Base-by-base conservation (phyloP, 2,113 vertebrate species). In the Fulica atra region DNA sequence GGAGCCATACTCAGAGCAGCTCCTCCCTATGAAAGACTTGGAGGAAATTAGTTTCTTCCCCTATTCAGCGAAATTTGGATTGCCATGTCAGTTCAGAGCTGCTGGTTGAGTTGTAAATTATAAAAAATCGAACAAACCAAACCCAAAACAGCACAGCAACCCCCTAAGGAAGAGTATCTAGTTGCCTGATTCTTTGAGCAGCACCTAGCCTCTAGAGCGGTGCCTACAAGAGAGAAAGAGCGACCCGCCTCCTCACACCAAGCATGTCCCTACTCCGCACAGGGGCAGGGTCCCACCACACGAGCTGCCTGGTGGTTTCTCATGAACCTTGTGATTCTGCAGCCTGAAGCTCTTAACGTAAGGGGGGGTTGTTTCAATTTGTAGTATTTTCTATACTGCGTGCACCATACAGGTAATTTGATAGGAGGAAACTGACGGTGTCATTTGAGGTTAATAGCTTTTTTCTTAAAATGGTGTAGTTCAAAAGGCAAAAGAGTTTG, bases 221-320 rank as follows among this genome's bases (percentile, higher is more conserved):
- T 42, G 12, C 36, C 36, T 54, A 10, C 51, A 70, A 25, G 54
- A 81, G 63, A 17, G 10, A 11, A 15, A 12, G 2, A 18, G 29
- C 13, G 46, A 73, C 17, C 65, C 2, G 3, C 20, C 60, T 46
- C 0, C 51, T 59, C 0, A 0, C 60, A n/a, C 13, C 29, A 42
- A 23, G 31, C 19, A 2, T 24, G 38, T 36, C 56, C 42, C 51
- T 50, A 5, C 80, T 54, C 60, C 11, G 53, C 51, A 4, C 0
- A 2, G 48, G 23, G 8, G 3, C 31, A 72, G 35, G 23, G 33
- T 33, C 66, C 20, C 2, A 1, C 5, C 61, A 36, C 16, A 8
- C 2, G 10, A 72, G 25, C 36, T 46, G 18, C 24, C 8, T 20
- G n/a, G 10, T 69, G 51, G 18, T 53, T 87, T 76, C 50, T 76